Conservation (phyloP, 1,140 invertebrate genomes). For the Megalopta genalis region DNA sequence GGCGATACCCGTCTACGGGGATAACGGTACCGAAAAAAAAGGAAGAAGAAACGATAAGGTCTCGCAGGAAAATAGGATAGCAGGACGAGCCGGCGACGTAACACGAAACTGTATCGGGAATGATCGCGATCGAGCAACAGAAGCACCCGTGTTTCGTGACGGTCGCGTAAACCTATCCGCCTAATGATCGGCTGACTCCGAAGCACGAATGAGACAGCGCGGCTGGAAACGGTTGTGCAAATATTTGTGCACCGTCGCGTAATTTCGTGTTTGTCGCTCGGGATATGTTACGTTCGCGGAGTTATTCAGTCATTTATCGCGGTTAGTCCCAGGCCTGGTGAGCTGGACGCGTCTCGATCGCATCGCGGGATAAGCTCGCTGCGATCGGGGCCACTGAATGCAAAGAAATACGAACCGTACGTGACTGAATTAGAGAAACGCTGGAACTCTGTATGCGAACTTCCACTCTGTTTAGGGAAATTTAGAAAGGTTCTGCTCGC, state of each 20-base stretch:
- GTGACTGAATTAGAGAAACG: slow-evolving; percentile 22
- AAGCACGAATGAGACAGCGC: slow-evolving; percentile 25
- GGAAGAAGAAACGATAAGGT: too few relatives aligned
- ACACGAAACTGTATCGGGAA: slow-evolving; percentile 37
- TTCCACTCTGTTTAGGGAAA: background rate
- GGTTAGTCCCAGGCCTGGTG: background rate
- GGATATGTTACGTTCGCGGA: background rate
- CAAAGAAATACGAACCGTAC: background rate
- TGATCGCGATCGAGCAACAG: slow-evolving; percentile 10
- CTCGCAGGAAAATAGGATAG: slow-evolving; percentile 31
- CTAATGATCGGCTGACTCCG: slow-evolving; percentile 23
- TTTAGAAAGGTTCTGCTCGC: background rate
- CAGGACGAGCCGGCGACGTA: background rate
- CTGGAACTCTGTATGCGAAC: background rate
- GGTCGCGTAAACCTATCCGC: slow-evolving; percentile 18
- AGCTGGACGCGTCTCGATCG: slow-evolving; percentile 16
- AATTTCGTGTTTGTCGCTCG: background rate
- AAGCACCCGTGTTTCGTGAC: slow-evolving; percentile 25
- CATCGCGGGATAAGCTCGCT: background rate
- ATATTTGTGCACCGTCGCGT: background rate
- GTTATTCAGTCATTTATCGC: slow-evolving; percentile 36
- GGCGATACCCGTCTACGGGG: background rate
- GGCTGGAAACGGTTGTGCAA: slow-evolving; percentile 8
- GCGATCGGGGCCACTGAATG: background rate
- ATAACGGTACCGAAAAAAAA: slow-evolving; percentile 24